Base-by-base conservation (phyloP, 2,888 invertebrate species). In the Oligia latruncula region DNA sequence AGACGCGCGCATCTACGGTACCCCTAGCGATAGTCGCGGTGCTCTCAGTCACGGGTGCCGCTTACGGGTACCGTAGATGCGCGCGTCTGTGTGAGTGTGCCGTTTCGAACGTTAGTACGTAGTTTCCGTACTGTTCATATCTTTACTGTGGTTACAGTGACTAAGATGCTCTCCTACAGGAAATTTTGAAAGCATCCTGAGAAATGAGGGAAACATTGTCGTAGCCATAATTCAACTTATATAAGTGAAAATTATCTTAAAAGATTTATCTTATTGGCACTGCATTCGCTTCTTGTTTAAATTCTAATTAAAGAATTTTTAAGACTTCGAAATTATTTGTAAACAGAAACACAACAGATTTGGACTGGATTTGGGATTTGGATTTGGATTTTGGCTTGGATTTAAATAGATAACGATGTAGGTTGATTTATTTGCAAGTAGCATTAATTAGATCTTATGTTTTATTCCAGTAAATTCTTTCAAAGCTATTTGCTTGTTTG, bases 171-270 rank as follows among this genome's bases (percentile, higher is more conserved):
- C 77, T 83, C 73, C 78, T 75, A 64, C 74, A 83, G 70, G 66
- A 73, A 80, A 80, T 83, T 80, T 80, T 77, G 66, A 58, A 81
- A 74, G 73, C 35, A 60, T 77, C 65, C 64, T 81, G 67, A 78
- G 55, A 78, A 71, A 80, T 71, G 43, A 64, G 72, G 17, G 77
- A 82, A 79, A 77, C 67, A 78, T 80, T 65, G 71, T 81, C 64
- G 43, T 71, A 20, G 65, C n/a, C n/a, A 58, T 68, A 23, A 73
- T 67, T 58, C 23, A 58, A 73, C 80, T 72, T 74, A 66, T 60
- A 40, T 40, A 60, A 20, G 4, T 46, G 46, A 58, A 40, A 55
- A 40, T 52, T 4, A 29, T 17, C 1, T 40, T 43, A 5, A 20
- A 8, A n/a, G 8, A 40, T 49, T 49, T 20, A 35, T 74, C 9